Evolutionary conservation across 2,113 vertebrate genomes (phyloP).

Genomic region (Nesogale talazaci): DNA sequence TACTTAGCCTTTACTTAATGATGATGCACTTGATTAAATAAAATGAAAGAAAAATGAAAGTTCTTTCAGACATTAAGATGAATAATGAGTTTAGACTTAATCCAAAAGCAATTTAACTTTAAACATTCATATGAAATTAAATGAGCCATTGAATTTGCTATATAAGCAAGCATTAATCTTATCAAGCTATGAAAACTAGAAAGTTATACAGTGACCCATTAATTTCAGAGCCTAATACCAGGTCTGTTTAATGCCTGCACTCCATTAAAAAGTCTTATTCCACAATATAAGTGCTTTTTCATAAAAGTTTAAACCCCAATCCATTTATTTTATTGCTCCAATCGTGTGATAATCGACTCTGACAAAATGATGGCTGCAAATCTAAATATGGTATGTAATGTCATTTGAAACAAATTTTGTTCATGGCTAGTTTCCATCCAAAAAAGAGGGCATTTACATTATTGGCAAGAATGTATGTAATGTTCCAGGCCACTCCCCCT

Average conservation of each 20-base stretch:
- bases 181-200: slow-evolving; percentile 88
- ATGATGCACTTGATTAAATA: slow-evolving; percentile 90
- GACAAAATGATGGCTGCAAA: slow-evolving; percentile 82
- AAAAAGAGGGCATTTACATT: slow-evolving; percentile 54
- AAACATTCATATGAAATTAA: slow-evolving; percentile 94
- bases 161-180: slow-evolving; percentile 94
- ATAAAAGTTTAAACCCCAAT: slow-evolving; percentile 85
- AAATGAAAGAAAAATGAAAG: slow-evolving; percentile 91
- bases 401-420: slow-evolving; percentile 74
- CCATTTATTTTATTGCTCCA: slow-evolving; percentile 84
- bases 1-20: slow-evolving; percentile 87
- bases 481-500: slow-evolving; percentile 14
- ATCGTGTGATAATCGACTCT: slow-evolving; percentile 84
- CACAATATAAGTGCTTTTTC: slow-evolving; percentile 87
- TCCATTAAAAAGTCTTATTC: slow-evolving; percentile 90
- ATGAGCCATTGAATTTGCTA: slow-evolving; percentile 94
- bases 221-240: slow-evolving; percentile 90
- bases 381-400: slow-evolving; percentile 64
- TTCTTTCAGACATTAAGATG: slow-evolving; percentile 90
- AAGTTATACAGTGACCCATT: slow-evolving; percentile 90
- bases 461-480: slow-evolving; percentile 40
- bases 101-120: slow-evolving; percentile 93
- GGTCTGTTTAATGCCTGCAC: slow-evolving; percentile 89
- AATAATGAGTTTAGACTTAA: slow-evolving; percentile 92
- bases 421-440: slow-evolving; percentile 42